Conservation (phyloP, 1,140 invertebrate species). For the Augochlora pura region DNA sequence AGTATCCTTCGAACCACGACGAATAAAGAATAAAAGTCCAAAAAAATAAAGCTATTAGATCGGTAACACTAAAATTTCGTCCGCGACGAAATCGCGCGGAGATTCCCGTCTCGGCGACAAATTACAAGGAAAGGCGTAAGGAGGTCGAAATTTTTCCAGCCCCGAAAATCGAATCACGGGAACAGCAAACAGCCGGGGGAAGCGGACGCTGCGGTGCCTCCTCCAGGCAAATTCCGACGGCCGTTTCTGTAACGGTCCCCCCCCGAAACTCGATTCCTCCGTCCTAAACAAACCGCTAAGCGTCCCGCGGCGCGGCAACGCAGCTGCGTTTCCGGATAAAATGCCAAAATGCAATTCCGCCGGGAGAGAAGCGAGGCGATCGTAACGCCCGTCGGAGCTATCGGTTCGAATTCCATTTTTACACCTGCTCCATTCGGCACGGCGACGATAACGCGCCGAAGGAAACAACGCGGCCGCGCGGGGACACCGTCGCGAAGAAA, state of each 20-base stretch:
- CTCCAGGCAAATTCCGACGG: not conserved
- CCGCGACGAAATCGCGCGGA: too few species aligned
- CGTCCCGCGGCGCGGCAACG: not conserved
- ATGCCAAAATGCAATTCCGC: slow-evolving; percentile 14
- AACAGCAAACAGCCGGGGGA: not conserved
- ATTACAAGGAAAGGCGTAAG: too few species aligned
- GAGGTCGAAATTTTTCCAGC: not conserved
- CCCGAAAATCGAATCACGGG: not conserved
- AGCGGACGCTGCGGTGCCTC: not conserved
- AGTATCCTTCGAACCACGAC: too few species aligned
- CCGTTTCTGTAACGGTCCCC: not conserved
- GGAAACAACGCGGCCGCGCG: not conserved
- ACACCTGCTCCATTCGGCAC: slow-evolving; percentile 8
- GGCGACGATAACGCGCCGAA: not conserved
- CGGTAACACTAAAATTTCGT: too few species aligned
- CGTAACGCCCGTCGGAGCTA: not conserved
- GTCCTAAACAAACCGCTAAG: slow-evolving; percentile 2
- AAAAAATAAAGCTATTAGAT: too few species aligned
- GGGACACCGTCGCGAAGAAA: slow-evolving; percentile 12
- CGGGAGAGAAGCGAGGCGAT: not conserved
- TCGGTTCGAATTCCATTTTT: slow-evolving; percentile 40
- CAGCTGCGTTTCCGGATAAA: slow-evolving; percentile 32
- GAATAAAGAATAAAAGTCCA: too few species aligned
- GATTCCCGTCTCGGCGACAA: too few species aligned
- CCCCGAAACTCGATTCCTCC: not conserved